A percentile compares a stretch with the other conserved stretches of the same genome.
These are phyloP conservation scores for Scaptodrosophila lebanonensis DNA, from an alignment of 1,140 invertebrate genomes.

Conservation along the genomic window DNA sequence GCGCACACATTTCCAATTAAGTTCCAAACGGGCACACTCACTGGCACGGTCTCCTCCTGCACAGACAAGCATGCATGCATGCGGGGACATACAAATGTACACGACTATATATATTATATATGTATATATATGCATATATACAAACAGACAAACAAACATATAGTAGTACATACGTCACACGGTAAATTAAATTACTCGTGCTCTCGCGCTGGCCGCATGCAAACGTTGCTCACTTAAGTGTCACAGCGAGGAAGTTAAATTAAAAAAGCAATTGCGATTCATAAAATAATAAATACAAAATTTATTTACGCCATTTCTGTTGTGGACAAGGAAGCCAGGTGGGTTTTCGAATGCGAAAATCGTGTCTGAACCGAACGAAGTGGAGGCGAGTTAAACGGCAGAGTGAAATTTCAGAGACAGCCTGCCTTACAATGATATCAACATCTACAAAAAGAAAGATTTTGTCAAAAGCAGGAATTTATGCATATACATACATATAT, in stretches of 20 bases:
- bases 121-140: too few species aligned
- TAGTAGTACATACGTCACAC: slow-evolving; percentile 33
- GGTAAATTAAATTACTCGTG: slow-evolving; percentile 75
- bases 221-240: slow-evolving; percentile 66
- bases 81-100: slow-evolving; percentile 21
- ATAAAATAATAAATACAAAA: slow-evolving; percentile 76
- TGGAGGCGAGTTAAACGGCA: slow-evolving; percentile 30
- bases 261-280: slow-evolving; percentile 54
- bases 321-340: slow-evolving; percentile 14
- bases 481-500: too few species aligned
- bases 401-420: slow-evolving; percentile 9
- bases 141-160: too few species aligned
- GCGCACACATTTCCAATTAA: slow-evolving; percentile 37
- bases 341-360: slow-evolving; percentile 53
- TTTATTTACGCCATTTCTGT: slow-evolving; percentile 64
- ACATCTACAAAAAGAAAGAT: slow-evolving; percentile 33
- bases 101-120: too few species aligned
- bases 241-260: slow-evolving; percentile 38
- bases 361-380: slow-evolving; percentile 39
- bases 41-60: too few species aligned
- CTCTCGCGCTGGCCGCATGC: slow-evolving; percentile 48
- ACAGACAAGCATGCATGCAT: not conserved
- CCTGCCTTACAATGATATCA: not conserved
- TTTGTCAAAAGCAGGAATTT: slow-evolving; percentile 57
- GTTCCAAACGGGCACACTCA: slow-evolving; percentile 24